Percentiles rank a stretch among this genome's conserved stretches.
phyloP scores from a whole-genome alignment of 2,888 invertebrate genomes.

The Coleophora flavipennella region DNA sequence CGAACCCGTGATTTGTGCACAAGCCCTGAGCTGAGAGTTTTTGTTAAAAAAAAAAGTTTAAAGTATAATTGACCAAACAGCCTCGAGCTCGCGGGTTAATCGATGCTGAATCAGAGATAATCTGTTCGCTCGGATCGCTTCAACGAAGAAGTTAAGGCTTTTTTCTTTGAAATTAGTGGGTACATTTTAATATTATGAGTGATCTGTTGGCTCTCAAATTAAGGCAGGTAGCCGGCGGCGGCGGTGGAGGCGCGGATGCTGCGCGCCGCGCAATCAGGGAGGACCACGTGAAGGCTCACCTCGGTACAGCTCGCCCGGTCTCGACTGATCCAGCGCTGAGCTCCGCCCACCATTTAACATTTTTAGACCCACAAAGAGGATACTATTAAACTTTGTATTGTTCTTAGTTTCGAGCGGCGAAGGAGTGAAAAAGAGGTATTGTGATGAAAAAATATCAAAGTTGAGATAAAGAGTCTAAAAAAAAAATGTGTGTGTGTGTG shows the following conservation, averaged over 20 bases:
- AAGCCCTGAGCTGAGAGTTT: no score
- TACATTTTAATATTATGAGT: conserved; percentile 68
- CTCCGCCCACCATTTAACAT: conserved; percentile 66
- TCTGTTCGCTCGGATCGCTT: conserved; percentile 31
- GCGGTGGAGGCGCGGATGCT: conserved; percentile 38
- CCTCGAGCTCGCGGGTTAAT: conserved; percentile 1
- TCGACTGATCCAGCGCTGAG: conserved; percentile 2
- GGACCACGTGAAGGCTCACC: conserved; percentile 42
- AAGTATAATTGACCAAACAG: no score
- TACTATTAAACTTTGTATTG: no score
- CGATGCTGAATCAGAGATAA: conserved; percentile 40
- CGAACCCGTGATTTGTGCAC: no score
- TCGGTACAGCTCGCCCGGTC: conserved; percentile 21
- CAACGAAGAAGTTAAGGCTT: conserved; percentile 35
- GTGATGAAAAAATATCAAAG: no score
- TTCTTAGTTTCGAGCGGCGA: no score
- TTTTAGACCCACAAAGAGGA: conserved; percentile 52
- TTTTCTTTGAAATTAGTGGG: conserved; percentile 58
- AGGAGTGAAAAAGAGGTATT: no score
- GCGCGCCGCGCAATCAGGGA: conserved; percentile 39
- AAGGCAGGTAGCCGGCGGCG: conserved; percentile 68
- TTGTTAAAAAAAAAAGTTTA: no score
- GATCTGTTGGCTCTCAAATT: conserved; percentile 65
- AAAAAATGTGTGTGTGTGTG: no score
- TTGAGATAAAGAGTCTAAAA: no score